These are phyloP conservation scores for Lampris megalopsis DNA, from an alignment of 2,113 vertebrate genomes.

Conservation along the genomic window DNA sequence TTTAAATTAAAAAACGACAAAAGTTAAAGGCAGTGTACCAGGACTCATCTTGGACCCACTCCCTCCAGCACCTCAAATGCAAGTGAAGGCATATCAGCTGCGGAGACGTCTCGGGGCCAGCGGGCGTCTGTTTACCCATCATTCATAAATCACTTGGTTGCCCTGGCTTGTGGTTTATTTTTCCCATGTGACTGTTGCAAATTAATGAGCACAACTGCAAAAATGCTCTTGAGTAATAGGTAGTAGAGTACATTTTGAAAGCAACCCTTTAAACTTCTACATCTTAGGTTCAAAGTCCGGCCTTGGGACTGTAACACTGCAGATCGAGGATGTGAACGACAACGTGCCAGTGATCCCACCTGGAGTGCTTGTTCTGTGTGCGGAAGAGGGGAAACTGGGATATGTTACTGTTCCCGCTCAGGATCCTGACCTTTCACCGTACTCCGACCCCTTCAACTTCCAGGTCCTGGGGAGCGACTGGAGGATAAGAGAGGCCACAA, in stretches of 20 bases:
- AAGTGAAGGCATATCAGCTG: too few species aligned
- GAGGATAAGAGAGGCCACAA: conserved; percentile 72
- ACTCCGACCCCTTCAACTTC: conserved; percentile 82
- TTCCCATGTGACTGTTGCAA: too few species aligned
- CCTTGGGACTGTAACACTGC: conserved; percentile 84
- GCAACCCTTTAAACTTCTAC: not conserved
- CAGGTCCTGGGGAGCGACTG: conserved; percentile 68
- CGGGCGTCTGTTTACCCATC: too few species aligned
- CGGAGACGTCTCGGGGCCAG: too few species aligned
- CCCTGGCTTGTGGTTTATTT: too few species aligned
- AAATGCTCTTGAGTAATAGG: too few species aligned
- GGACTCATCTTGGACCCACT: too few species aligned
- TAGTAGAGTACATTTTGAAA: not conserved
- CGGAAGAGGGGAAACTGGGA: conserved; percentile 48
- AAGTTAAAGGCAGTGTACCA: too few species aligned
- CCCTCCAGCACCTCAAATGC: too few species aligned
- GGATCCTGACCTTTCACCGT: conserved; percentile 78
- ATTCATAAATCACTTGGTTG: too few species aligned
- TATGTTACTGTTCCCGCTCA: conserved; percentile 66
- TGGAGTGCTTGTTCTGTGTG: conserved; percentile 70
- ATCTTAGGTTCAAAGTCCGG: conserved; percentile 83
- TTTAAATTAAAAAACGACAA: too few species aligned
- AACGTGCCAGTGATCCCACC: conserved; percentile 73
- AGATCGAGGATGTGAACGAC: conserved; percentile 83
- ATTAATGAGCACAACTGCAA: too few species aligned